Conservation (phyloP, 1,140 invertebrate genomes). For the Chironomus striatipennis region DNA sequence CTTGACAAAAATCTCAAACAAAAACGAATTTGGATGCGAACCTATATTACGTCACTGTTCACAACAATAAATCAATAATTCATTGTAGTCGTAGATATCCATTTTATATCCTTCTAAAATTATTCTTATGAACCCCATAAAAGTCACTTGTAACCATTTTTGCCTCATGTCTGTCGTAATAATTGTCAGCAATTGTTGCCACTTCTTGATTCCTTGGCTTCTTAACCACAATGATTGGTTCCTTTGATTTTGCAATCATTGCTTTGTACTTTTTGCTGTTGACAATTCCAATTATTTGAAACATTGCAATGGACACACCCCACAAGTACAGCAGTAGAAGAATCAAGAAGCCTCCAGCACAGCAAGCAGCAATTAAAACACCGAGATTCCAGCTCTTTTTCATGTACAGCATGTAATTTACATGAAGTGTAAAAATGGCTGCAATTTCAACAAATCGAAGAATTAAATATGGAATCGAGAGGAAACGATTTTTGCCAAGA, state of each 20-base stretch:
- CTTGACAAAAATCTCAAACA: too few species aligned
- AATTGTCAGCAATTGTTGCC: not conserved
- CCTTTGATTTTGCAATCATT: not conserved
- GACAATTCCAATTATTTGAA: constrained; percentile 2
- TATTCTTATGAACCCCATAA: not conserved
- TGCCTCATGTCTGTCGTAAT: not conserved
- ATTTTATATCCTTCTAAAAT: not conserved
- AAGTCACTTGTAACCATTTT: not conserved
- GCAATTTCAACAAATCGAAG: not conserved
- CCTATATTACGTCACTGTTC: too few species aligned
- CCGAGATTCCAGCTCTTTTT: not conserved
- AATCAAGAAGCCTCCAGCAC: not conserved
- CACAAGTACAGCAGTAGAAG: not conserved
- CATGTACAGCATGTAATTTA: not conserved
- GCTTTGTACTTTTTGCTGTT: not conserved
- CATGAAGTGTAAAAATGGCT: not conserved
- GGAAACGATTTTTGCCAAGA: not conserved
- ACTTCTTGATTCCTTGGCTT: not conserved
- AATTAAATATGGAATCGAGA: not conserved
- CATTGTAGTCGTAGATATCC: too few species aligned
- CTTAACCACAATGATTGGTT: not conserved
- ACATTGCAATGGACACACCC: not conserved
- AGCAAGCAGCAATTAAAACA: not conserved
- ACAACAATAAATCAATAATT: too few species aligned
- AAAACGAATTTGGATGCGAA: too few species aligned